Conservation (phyloP, 92 coral and sea anemone genomes). For the Zoanthus sansibaricus region DNA sequence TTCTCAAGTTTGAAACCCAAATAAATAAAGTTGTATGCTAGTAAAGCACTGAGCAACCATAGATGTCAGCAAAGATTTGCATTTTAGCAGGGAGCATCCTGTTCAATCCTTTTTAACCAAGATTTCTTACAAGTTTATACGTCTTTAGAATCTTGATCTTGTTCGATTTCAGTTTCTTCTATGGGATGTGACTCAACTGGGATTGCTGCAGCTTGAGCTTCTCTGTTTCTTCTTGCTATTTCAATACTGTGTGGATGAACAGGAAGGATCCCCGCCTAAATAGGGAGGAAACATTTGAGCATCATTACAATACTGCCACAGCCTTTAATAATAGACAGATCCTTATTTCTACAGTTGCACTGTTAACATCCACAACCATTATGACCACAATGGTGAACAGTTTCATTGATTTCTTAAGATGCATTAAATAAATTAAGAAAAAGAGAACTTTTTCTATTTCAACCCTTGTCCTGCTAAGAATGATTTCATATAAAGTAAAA, state of each 20-base stretch:
- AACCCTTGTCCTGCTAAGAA: too few relatives aligned
- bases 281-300: not conserved
- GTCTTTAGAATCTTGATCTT: slow-evolving; percentile 58
- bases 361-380: too few relatives aligned
- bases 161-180: slow-evolving; percentile 46
- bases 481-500: too few relatives aligned
- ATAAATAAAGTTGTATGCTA: too few relatives aligned
- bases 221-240: slow-evolving; percentile 86
- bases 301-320: too few relatives aligned
- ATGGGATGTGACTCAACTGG: slow-evolving; percentile 5
- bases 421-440: too few relatives aligned
- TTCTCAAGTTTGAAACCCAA: too few relatives aligned
- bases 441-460: too few relatives aligned
- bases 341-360: too few relatives aligned
- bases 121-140: not conserved
- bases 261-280: slow-evolving; percentile 98
- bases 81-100: not conserved
- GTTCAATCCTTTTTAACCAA: not conserved
- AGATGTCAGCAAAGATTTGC: not conserved
- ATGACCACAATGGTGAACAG: too few relatives aligned
- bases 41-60: not conserved
- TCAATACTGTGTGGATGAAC: slow-evolving; percentile 91
- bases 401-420: too few relatives aligned
- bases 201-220: slow-evolving; percentile 38
- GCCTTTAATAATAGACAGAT: too few relatives aligned